Conservation (phyloP, 2,888 invertebrate genomes). For the Orgyia antiqua region DNA sequence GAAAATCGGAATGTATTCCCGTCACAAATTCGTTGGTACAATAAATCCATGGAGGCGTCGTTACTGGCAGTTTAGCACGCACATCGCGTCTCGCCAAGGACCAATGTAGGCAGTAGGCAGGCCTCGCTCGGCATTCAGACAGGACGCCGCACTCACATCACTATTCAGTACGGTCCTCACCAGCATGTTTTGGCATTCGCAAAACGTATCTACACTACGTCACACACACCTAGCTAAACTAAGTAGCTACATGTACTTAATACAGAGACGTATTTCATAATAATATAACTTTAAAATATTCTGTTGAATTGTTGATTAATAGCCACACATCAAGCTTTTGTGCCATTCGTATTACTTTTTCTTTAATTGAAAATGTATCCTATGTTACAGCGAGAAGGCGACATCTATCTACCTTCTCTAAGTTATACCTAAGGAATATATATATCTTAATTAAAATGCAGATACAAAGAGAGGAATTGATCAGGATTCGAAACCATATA, state of each 20-base stretch:
- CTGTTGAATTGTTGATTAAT: too few relatives aligned
- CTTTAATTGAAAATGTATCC: too few relatives aligned
- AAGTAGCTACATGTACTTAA: constrained; percentile 43
- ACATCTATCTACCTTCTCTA: too few relatives aligned
- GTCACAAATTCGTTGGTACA: constrained; percentile 33
- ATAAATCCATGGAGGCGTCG: constrained; percentile 41
- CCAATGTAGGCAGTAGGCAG: constrained; percentile 41
- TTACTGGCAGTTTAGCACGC: constrained; percentile 32
- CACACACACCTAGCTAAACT: constrained; percentile 62
- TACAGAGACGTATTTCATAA: constrained; percentile 44
- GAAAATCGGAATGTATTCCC: constrained; percentile 28
- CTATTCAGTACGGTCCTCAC: constrained; percentile 37
- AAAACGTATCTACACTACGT: constrained; percentile 64
- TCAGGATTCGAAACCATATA: too few relatives aligned
- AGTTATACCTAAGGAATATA: too few relatives aligned
- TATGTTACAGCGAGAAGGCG: too few relatives aligned
- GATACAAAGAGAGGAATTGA: too few relatives aligned
- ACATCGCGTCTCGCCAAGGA: constrained; percentile 34
- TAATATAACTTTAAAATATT: not conserved
- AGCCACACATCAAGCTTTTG: too few relatives aligned
- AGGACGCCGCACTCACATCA: constrained; percentile 31
- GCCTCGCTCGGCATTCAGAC: constrained; percentile 39
- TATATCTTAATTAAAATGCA: too few relatives aligned
- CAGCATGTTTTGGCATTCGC: constrained; percentile 45
- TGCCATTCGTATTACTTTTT: too few relatives aligned